These are phyloP conservation scores for Cloeon dipterum DNA, from an alignment of 2,888 invertebrate species.

Conservation along the genomic window DNA sequence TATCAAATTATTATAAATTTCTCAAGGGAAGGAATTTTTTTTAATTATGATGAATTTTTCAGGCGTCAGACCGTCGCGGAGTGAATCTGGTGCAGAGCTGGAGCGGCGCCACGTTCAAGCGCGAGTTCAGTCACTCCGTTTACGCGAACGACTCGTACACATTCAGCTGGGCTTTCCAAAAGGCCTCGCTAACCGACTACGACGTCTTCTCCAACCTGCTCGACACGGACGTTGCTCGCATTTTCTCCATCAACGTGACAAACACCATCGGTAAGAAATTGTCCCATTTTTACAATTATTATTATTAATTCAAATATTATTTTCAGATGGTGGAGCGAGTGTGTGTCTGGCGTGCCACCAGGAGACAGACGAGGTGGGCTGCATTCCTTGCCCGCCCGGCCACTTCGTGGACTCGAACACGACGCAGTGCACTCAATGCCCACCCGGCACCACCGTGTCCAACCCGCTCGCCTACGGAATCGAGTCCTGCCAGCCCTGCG, in stretches of 20 bases:
- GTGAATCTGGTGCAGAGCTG: constrained; percentile 19
- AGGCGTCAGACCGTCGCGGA: constrained; percentile 18
- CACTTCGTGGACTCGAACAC: constrained; percentile 19
- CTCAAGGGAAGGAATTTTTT: too few relatives aligned
- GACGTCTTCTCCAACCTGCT: background rate
- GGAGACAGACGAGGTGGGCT: constrained; percentile 14
- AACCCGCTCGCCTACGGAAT: constrained; percentile 15
- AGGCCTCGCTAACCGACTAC: constrained; percentile 8
- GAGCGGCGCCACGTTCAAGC: constrained; percentile 15
- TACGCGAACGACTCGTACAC: constrained; percentile 18
- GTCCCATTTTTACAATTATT: too few relatives aligned
- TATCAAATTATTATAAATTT: too few relatives aligned
- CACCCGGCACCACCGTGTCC: constrained; percentile 15
- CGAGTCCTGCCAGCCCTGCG: constrained; percentile 22
- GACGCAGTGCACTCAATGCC: constrained; percentile 22
- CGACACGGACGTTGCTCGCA: constrained; percentile 19
- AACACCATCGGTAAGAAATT: too few relatives aligned
- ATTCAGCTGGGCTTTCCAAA: constrained; percentile 25
- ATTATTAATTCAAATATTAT: too few relatives aligned
- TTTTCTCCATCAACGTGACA: constrained; percentile 26
- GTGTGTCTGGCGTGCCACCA: constrained; percentile 22
- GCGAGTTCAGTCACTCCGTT: constrained; percentile 16
- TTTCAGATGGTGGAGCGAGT: constrained; percentile 28
- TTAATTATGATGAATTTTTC: too few relatives aligned
- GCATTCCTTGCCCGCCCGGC: constrained; percentile 26